Evolutionary conservation across 2,113 vertebrate genomes (phyloP).

Genomic region (Jacana jacana): DNA sequence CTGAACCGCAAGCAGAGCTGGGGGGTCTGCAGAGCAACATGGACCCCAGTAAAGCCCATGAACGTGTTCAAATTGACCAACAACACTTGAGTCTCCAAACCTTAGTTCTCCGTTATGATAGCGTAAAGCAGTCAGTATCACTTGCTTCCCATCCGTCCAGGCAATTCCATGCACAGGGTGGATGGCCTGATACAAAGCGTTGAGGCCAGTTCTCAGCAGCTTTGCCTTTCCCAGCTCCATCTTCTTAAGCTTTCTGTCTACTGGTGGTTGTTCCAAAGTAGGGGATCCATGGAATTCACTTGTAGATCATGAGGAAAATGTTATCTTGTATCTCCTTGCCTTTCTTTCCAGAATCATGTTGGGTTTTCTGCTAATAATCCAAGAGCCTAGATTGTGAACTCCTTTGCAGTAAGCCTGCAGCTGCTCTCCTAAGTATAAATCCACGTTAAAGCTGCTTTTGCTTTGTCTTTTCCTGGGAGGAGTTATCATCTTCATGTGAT

Average conservation of each 20-base stretch:
- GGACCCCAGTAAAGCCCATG: conserved; percentile 90
- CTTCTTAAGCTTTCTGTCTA: conserved; percentile 21
- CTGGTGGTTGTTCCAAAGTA: not conserved
- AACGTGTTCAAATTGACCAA: conserved; percentile 92
- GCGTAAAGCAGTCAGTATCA: conserved; percentile 83
- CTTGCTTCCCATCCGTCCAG: conserved; percentile 94
- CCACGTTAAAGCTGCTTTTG: conserved; percentile 61
- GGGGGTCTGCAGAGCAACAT: conserved; percentile 62
- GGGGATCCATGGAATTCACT: conserved; percentile 13
- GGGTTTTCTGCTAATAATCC: not conserved
- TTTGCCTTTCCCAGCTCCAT: conserved; percentile 95
- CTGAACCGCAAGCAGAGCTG: conserved; percentile 88
- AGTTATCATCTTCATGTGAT: conserved; percentile 63
- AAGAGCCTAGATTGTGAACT: not conserved
- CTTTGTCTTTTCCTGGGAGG: conserved; percentile 59
- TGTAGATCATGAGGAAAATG: not conserved
- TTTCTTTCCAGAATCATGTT: not conserved
- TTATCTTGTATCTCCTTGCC: not conserved
- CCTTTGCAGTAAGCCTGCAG: conserved; percentile 9
- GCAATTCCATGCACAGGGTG: conserved; percentile 91
- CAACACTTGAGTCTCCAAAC: conserved; percentile 88
- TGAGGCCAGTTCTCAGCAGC: conserved; percentile 88
- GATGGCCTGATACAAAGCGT: conserved; percentile 88
- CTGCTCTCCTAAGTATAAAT: conserved; percentile 59
- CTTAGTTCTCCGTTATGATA: conserved; percentile 77